Conservation (phyloP, 2,797 vertebrate species). For the Pyrocephalus nanus region DNA sequence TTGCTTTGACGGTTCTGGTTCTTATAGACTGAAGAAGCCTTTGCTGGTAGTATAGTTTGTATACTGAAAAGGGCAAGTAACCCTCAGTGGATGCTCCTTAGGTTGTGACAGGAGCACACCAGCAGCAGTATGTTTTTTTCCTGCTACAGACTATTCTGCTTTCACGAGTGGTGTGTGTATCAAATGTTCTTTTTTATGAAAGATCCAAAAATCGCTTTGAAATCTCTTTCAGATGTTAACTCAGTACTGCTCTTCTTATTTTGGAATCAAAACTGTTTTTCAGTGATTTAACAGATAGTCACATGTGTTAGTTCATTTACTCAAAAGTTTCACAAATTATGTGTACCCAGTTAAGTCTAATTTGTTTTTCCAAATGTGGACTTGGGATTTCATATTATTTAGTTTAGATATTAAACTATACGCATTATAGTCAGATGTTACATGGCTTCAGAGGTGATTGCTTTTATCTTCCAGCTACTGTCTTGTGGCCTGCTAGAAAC, state of each 20-base stretch:
- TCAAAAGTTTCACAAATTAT: neutral
- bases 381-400: neutral
- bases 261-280: neutral
- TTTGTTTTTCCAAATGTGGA: neutral
- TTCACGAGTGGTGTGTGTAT: neutral
- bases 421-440: neutral
- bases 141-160: neutral
- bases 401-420: neutral
- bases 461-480: conserved; percentile 83
- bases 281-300: neutral
- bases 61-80: neutral
- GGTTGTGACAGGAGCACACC: neutral
- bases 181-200: neutral
- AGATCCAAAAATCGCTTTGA: neutral
- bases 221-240: neutral
- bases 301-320: neutral
- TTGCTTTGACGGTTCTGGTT: neutral
- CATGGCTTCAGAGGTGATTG: neutral
- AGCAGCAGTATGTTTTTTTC: neutral
- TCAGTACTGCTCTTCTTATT: neutral
- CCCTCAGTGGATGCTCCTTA: neutral
- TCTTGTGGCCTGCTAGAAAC: conserved; percentile 95
- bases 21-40: neutral
- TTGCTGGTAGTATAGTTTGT: neutral
- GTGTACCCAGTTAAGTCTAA: neutral